Base-by-base conservation (phyloP, 1,140 invertebrate species). In the Apocrypta bakeri region DNA sequence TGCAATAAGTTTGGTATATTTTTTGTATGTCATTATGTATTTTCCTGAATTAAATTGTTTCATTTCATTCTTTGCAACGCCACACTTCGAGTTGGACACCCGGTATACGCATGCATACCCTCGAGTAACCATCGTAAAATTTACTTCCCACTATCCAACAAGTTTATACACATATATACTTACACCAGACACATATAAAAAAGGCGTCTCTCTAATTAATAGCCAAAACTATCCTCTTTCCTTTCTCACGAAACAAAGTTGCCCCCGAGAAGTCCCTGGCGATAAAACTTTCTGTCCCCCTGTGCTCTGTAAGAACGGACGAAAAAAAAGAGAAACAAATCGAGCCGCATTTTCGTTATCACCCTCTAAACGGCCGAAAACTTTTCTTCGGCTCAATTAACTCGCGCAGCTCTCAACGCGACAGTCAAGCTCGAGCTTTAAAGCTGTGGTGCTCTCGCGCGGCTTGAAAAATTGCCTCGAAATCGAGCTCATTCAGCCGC, bases 391-490 rank as follows among this genome's bases (percentile, higher is more conserved):
- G 37, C 31, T 72, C 69, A 72, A 72, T 72, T 74, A 48, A 56
- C 42, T 74, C 21, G 2, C 56, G 27, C 1, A n/a, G 9, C 48
- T 3, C 8, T 1, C 14, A 33, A 75, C 42, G 56, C 61, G 63
- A 63, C 61, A 66, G 11, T 27, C 21, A 9, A 7, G 21, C 48
- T 7, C 21, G 48, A 56, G 33, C 48, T 56, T 56, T 56, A 56
- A 27, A 33, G 33, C 31, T 33, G 24, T 4, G n/a, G 6, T 2
- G 33, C 33, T 37, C n/a, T 37, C 33, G 33, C 25, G 31, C 48
- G 61, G 25, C n/a, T 64, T 66, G 33, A 77, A 76, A 76, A 77
- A 66, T 77, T 66, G 33, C 63, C 61, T 77, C 63, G 27, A 68
- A 66, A 40, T 77, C 61, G 27, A 40, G 75, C 24, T 77, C 63